Base-by-base conservation (phyloP, 1,140 invertebrate species). In the Drosophila ficusphila region DNA sequence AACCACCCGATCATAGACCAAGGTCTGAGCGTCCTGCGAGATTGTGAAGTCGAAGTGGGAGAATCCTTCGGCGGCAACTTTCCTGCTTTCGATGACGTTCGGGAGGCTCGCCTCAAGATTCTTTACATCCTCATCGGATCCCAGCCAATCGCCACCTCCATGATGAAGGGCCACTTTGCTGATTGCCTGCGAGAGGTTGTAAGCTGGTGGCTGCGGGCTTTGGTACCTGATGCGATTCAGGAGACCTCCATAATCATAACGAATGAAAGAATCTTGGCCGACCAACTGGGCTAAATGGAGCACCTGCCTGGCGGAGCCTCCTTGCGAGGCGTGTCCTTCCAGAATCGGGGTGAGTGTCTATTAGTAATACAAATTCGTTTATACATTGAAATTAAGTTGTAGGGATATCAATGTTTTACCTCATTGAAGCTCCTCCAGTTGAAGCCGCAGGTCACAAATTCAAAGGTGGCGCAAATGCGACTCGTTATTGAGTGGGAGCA, bases 381-480 rank as follows among this genome's bases (percentile, higher is more conserved):
- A n/a, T n/a, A n/a, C 0, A 41, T n/a, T 34, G 5, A 1, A 25
- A n/a, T n/a, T n/a, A n/a, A n/a, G n/a, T n/a, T n/a, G n/a, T n/a
- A n/a, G n/a, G n/a, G n/a, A n/a, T n/a, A n/a, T n/a, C 1, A n/a
- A 27, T 27, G 11, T 2, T 47, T 33, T 3, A 81, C 77, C 12
- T 12, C 0, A 34, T 81, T 81, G 3, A 82, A 68, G 19, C 70
- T 21, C 0, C 7, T 2, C 78, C 78, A 82, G 18, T 69, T 57
- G 14, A 81, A 58, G 6, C 77, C 77, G 33, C 78, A 76, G 1
- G 44, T 0, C 0, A 81, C 51, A 38, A 11, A 81, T 0, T 81
- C 77, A n/a, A 82, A 81, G 18, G 82, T 18, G 4, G 11, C 23
- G 4, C 77, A 81, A 5, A 81, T 77, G n/a, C n/a, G 1, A 36